Conservation (phyloP, 2,888 invertebrate genomes). For the Caenorhabditis doughertyi region DNA sequence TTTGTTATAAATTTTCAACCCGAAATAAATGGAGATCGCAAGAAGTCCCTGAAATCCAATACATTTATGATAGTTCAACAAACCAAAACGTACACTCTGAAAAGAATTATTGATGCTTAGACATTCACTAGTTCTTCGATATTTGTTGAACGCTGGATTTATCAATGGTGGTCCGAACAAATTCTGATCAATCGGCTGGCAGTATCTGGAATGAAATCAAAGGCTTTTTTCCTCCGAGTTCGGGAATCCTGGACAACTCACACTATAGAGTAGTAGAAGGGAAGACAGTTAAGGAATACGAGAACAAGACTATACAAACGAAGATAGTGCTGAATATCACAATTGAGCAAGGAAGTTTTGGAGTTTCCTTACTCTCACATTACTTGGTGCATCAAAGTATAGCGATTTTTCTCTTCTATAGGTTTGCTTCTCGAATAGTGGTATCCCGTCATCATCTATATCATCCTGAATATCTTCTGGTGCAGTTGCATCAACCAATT, state of each 20-base stretch:
- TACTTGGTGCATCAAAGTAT: background rate
- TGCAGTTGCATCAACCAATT: background rate
- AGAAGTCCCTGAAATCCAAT: background rate
- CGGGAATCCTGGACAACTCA: background rate
- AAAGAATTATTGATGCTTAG: background rate
- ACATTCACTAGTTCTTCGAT: background rate
- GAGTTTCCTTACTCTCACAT: background rate
- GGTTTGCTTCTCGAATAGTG: background rate
- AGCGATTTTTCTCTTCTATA: background rate
- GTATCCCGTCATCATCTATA: background rate
- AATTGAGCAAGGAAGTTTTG: background rate
- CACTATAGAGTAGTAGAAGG: background rate
- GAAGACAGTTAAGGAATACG: background rate
- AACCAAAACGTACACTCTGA: background rate
- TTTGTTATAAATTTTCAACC: background rate
- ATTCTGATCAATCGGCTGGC: background rate
- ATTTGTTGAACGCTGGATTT: conserved; percentile 1
- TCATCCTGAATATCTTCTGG: background rate
- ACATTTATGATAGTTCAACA: background rate
- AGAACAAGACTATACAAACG: background rate
- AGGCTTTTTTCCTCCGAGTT: too few species aligned
- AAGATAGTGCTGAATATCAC: background rate
- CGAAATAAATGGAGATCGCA: background rate
- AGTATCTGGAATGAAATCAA: background rate
- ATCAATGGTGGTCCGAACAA: background rate